These are phyloP conservation scores for Periparus ater DNA, from an alignment of 2,797 vertebrate species.

Conservation along the genomic window DNA sequence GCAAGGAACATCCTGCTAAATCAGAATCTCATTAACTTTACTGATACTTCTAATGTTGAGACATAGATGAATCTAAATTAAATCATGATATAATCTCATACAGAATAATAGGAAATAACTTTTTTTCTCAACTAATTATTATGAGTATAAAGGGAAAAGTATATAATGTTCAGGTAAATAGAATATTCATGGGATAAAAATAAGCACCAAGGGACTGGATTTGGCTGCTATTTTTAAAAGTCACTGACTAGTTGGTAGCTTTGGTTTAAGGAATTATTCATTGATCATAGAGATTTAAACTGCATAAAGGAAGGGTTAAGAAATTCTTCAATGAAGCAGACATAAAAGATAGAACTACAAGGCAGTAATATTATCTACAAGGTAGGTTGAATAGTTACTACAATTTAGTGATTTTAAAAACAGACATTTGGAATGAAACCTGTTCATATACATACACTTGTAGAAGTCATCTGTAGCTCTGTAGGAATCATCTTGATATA, in stretches of 20 bases:
- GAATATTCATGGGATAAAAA: not conserved
- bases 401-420: not conserved
- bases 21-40: constrained; percentile 5
- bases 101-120: not conserved
- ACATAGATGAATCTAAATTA: not conserved
- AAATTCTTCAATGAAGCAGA: not conserved
- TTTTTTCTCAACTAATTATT: not conserved
- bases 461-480: not conserved
- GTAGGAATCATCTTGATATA: not conserved
- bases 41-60: not conserved
- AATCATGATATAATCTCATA: not conserved
- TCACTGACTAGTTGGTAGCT: not conserved
- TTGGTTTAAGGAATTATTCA: not conserved
- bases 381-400: not conserved
- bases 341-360: not conserved
- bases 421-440: not conserved
- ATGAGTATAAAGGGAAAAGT: not conserved
- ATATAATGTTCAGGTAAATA: not conserved
- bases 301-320: not conserved
- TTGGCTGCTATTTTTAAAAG: not conserved
- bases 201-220: not conserved
- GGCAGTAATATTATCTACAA: not conserved
- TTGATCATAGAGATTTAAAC: not conserved
- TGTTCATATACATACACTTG: not conserved
- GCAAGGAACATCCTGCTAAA: not conserved